phyloP scores from a whole-genome alignment of 2,888 invertebrate species.

The Vandiemenella viatica region DNA sequence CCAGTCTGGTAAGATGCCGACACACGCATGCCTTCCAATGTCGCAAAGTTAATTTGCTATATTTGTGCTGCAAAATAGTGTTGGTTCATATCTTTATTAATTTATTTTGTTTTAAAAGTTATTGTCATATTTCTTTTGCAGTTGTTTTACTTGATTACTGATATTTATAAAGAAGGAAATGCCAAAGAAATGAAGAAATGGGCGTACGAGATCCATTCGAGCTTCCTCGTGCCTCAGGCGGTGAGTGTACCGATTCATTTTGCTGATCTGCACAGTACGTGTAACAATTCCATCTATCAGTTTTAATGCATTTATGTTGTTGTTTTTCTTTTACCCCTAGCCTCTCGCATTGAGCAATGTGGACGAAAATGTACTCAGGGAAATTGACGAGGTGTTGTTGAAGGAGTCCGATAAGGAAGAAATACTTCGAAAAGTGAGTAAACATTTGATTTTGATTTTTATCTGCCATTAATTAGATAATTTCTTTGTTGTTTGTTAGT shows the following conservation, averaged over 20 bases:
- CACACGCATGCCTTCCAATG: no score
- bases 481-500: background rate
- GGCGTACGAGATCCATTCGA: conserved; percentile 98
- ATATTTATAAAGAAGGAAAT: conserved; percentile 72
- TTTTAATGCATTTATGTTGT: no score
- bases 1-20: conserved; percentile 43
- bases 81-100: no score
- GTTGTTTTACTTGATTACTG: conserved; percentile 82
- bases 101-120: conserved; percentile 23
- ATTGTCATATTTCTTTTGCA: conserved; percentile 28
- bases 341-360: conserved; percentile 63
- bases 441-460: background rate
- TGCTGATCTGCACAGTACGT: conserved; percentile 15
- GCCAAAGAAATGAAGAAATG: conserved; percentile 88
- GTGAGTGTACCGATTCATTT: conserved; percentile 40
- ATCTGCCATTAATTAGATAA: background rate
- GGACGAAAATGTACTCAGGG: conserved; percentile 74
- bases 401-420: conserved; percentile 78
- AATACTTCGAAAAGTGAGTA: conserved; percentile 55
- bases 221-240: conserved; percentile 81
- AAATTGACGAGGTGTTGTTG: conserved; percentile 74
- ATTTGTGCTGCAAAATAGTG: no score
- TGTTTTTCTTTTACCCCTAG: conserved; percentile 38
- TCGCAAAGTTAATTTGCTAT: no score
- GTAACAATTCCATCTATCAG: conserved; percentile 2